Evolutionary conservation across 2,888 invertebrate species (phyloP).

Genomic region (Drosophila cracens): DNA sequence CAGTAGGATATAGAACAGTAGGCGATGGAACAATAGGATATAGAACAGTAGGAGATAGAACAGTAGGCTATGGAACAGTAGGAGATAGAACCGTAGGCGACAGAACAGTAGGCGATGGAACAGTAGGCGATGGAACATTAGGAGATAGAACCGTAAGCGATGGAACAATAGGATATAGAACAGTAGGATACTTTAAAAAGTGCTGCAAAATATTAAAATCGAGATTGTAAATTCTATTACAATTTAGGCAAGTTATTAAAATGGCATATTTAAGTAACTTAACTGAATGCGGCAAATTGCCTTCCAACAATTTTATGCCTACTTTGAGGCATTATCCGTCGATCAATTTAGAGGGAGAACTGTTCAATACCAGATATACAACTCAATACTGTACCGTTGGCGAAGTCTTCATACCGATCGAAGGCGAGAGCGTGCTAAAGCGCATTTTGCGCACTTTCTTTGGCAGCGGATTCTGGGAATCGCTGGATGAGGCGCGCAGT

Average conservation of each 20-base stretch:
- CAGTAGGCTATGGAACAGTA: too few species aligned
- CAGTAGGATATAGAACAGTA: too few species aligned
- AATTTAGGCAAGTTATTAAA: constrained; percentile 2
- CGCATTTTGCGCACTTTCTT: constrained; percentile 91
- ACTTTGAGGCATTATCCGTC: constrained; percentile 89
- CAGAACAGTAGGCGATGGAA: not conserved
- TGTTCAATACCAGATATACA: constrained; percentile 86
- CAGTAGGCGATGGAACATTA: too few species aligned
- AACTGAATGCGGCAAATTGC: constrained; percentile 5
- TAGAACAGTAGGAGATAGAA: not conserved
- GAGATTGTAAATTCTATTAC: not conserved
- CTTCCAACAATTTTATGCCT: constrained; percentile 12
- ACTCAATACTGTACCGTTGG: constrained; percentile 37
- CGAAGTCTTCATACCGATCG: constrained; percentile 86
- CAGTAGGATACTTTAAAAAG: not conserved
- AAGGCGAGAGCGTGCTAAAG: constrained; percentile 89
- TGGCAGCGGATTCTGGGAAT: constrained; percentile 90
- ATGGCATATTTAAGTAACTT: constrained; percentile 64
- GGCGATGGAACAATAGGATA: not conserved
- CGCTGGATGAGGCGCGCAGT: constrained; percentile 88
- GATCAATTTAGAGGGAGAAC: constrained; percentile 89
- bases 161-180: not conserved
- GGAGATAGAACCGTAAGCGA: too few species aligned
- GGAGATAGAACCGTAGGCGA: too few species aligned
- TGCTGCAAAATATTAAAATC: not conserved